phyloP scores from a whole-genome alignment of 2,113 vertebrate genomes.

The Cromileptes altivelis region DNA sequence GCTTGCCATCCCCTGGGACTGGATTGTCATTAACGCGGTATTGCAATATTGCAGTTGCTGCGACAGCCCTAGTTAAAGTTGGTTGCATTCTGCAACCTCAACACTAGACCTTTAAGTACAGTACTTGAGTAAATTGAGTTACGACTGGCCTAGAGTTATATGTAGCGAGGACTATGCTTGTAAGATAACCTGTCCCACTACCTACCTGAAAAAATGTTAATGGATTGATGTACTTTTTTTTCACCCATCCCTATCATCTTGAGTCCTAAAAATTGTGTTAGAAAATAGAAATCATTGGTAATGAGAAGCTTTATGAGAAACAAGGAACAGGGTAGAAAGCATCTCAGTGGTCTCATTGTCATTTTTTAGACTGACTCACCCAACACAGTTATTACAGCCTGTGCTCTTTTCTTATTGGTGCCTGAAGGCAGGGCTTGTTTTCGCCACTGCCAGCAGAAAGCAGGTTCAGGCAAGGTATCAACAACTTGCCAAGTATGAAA shows the following conservation, averaged over 20 bases:
- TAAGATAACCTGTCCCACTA: background rate
- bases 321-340: background rate
- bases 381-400: slow-evolving; percentile 29
- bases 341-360: slow-evolving; percentile 14
- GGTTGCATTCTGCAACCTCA: no score
- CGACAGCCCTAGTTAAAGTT: no score
- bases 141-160: background rate
- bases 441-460: slow-evolving; percentile 46
- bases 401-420: slow-evolving; percentile 23
- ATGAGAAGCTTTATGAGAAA: background rate
- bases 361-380: slow-evolving; percentile 26
- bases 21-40: no score
- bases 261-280: background rate
- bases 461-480: slow-evolving; percentile 60
- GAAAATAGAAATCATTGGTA: background rate
- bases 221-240: no score
- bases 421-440: slow-evolving; percentile 61
- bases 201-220: no score
- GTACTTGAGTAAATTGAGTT: background rate
- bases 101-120: background rate
- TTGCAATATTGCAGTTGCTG: no score
- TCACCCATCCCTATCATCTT: no score
- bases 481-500: slow-evolving; percentile 48
- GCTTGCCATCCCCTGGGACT: no score
- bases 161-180: no score